These are phyloP conservation scores for Drosophila atripex DNA, from an alignment of 2,888 invertebrate species.

Conservation along the genomic window DNA sequence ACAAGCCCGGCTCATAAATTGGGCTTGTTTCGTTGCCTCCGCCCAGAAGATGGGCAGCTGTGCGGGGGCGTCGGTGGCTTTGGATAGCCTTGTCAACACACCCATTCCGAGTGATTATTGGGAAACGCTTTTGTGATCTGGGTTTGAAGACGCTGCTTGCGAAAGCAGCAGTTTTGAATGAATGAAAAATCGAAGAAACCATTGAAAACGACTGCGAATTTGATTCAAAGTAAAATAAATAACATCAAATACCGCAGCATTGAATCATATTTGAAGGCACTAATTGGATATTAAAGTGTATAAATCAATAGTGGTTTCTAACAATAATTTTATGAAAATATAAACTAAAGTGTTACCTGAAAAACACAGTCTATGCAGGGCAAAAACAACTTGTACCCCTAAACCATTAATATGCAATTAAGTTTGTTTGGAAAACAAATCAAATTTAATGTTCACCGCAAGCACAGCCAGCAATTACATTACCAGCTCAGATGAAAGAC, in stretches of 20 bases:
- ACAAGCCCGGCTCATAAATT: slow-evolving; percentile 56
- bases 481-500: background rate
- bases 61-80: slow-evolving; percentile 30
- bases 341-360: background rate
- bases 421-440: slow-evolving; percentile 6
- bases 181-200: slow-evolving; percentile 6
- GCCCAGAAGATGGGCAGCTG: slow-evolving; percentile 15
- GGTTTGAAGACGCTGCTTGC: slow-evolving; percentile 11
- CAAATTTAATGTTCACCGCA: background rate
- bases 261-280: background rate
- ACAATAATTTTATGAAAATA: background rate
- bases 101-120: slow-evolving; percentile 40
- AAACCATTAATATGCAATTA: slow-evolving; percentile 1
- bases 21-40: slow-evolving; percentile 36
- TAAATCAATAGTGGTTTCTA: background rate
- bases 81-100: slow-evolving; percentile 44
- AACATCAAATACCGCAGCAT: background rate
- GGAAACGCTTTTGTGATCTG: slow-evolving; percentile 25
- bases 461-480: slow-evolving; percentile 3
- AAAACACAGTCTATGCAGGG: too few relatives aligned
- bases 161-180: slow-evolving; percentile 4
- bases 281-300: background rate
- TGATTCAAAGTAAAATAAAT: background rate
- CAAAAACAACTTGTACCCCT: background rate
- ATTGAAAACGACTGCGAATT: background rate